Evolutionary conservation across 2,888 invertebrate genomes (phyloP).

Genomic region (Drosophila greeni): DNA sequence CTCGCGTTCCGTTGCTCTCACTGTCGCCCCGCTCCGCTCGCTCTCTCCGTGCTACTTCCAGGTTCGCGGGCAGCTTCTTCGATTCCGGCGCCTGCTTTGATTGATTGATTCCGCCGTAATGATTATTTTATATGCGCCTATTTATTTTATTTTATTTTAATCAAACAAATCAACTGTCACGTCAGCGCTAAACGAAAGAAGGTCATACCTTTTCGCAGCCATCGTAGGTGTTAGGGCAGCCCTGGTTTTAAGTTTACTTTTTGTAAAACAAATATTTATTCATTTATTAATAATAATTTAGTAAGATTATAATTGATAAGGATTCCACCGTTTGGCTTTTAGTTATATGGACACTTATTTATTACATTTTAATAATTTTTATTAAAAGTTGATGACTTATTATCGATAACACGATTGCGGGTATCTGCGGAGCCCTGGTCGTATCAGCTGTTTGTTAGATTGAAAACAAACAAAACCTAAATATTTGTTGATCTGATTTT

Average conservation of each 20-base stretch:
- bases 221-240: neutral
- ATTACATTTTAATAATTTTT: neutral
- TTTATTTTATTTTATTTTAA: conserved; percentile 68
- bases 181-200: conserved; percentile 64
- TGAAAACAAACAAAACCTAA: neutral
- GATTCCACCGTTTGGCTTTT: no score
- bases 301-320: neutral
- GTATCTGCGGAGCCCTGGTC: conserved; percentile 9
- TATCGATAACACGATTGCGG: neutral
- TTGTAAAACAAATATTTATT: neutral
- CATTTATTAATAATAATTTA: no score
- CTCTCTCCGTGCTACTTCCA: conserved; percentile 2
- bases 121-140: conserved; percentile 48
- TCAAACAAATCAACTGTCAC: conserved; percentile 77
- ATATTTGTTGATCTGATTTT: conserved; percentile 4
- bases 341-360: neutral
- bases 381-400: fast-evolving
- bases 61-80: conserved; percentile 31
- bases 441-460: conserved; percentile 24
- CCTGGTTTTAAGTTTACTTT: conserved; percentile 3
- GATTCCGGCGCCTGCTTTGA: conserved; percentile 26
- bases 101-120: conserved; percentile 42
- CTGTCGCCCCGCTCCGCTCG: conserved; percentile 3
- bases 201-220: conserved; percentile 30
- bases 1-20: conserved; percentile 10